phyloP scores from a whole-genome alignment of 2,113 vertebrate species.

The Acrocephalus arundinaceus region DNA sequence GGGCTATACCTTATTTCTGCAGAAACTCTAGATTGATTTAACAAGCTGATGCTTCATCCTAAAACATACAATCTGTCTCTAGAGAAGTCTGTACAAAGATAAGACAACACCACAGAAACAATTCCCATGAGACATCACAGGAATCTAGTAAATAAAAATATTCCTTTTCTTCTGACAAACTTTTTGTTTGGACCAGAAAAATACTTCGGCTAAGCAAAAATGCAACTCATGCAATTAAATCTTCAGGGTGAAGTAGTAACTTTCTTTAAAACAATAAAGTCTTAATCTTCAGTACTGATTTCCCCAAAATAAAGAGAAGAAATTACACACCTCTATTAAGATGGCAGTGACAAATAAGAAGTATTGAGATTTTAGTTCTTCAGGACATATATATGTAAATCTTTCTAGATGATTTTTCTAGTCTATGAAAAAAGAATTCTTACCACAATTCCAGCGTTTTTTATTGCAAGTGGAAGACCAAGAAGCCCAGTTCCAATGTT shows the following conservation, averaged over 20 bases:
- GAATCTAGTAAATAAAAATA: neutral
- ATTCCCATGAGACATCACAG: neutral
- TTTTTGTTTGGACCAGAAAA: neutral
- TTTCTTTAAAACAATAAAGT: neutral
- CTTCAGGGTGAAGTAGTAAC: neutral
- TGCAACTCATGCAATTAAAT: neutral
- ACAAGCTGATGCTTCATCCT: neutral
- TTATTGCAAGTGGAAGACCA: constrained; percentile 86
- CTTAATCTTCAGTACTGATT: neutral
- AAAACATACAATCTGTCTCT: neutral
- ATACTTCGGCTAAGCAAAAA: neutral
- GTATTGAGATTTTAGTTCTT: neutral
- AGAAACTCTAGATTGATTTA: neutral
- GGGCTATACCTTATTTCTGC: neutral
- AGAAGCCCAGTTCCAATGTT: constrained; percentile 89
- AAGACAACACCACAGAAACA: neutral
- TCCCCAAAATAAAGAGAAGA: neutral
- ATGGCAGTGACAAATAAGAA: neutral
- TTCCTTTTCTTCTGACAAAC: neutral
- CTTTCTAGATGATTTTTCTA: neutral
- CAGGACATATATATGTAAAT: neutral
- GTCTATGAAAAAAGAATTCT: constrained; percentile 18
- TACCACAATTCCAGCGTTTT: constrained; percentile 87
- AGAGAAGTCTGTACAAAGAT: neutral
- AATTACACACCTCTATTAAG: neutral